A percentile compares a stretch with the other conserved stretches of the same genome.
Conservation (phyloP, 2,888 invertebrate genomes). For the Phalera bucephala region DNA sequence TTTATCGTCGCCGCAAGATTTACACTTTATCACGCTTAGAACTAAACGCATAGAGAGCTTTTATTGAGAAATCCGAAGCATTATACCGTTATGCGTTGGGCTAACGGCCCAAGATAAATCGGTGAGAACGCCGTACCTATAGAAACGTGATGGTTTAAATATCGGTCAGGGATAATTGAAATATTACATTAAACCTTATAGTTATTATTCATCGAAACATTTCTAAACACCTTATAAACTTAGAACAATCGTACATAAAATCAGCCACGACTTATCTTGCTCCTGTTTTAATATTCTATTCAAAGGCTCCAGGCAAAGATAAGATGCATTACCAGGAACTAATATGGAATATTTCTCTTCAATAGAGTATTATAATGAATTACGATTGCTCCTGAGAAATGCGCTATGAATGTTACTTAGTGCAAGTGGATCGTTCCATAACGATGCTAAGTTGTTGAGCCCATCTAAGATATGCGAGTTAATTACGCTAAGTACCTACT, state of each 20-base stretch:
- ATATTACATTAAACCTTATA: no score
- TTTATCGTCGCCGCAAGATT: background rate
- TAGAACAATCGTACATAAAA: slow-evolving; percentile 20
- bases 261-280: slow-evolving; percentile 18
- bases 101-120: background rate
- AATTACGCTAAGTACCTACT: no score
- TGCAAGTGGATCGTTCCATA: no score
- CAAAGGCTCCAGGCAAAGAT: slow-evolving; percentile 21
- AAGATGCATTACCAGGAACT: slow-evolving; percentile 29
- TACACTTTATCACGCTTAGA: background rate
- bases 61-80: background rate
- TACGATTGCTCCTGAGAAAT: slow-evolving; percentile 8
- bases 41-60: background rate
- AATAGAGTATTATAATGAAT: slow-evolving; percentile 19
- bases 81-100: background rate
- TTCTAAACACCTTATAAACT: background rate
- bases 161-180: no score
- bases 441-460: no score
- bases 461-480: no score
- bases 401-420: background rate
- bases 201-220: background rate
- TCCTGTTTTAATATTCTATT: slow-evolving; percentile 28
- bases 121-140: background rate
- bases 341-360: slow-evolving; percentile 17
- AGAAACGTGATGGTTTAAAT: no score